A percentile compares a stretch with the other conserved stretches of the same genome.
These are phyloP conservation scores for Neomonachus schauinslandi DNA, from an alignment of 2,113 vertebrate species.

Conservation along the genomic window DNA sequence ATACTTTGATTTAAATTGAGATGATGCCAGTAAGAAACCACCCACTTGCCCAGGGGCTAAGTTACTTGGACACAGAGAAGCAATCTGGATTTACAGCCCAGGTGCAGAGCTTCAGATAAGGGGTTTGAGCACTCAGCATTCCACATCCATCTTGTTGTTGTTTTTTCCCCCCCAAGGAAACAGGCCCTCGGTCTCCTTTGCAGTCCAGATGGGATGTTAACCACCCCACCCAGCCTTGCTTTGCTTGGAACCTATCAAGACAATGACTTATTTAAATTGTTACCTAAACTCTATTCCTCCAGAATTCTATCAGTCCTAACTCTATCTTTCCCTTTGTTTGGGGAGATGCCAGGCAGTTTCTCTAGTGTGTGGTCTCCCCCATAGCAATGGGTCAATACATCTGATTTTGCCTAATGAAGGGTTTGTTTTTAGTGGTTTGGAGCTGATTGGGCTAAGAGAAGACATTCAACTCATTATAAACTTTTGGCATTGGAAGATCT, in stretches of 20 bases:
- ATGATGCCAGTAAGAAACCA: constrained; percentile 7
- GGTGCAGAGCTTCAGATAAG: neutral
- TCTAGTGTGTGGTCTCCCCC: neutral
- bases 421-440: neutral
- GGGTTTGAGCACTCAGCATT: neutral
- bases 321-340: neutral
- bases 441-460: neutral
- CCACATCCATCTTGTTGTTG: neutral
- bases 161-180: neutral
- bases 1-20: constrained; percentile 23
- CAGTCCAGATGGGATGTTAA: neutral
- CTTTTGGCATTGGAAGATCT: neutral
- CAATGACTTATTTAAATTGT: neutral
- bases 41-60: neutral
- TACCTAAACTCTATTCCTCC: neutral
- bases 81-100: neutral
- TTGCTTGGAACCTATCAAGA: neutral
- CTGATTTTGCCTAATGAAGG: neutral
- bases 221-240: neutral
- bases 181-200: neutral
- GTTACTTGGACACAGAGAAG: neutral
- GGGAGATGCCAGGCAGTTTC: neutral
- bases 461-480: neutral
- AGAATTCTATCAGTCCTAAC: neutral
- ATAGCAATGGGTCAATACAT: neutral